Evolutionary conservation across 2,888 invertebrate genomes (phyloP).

Genomic region (Linnaemya vulpina): DNA sequence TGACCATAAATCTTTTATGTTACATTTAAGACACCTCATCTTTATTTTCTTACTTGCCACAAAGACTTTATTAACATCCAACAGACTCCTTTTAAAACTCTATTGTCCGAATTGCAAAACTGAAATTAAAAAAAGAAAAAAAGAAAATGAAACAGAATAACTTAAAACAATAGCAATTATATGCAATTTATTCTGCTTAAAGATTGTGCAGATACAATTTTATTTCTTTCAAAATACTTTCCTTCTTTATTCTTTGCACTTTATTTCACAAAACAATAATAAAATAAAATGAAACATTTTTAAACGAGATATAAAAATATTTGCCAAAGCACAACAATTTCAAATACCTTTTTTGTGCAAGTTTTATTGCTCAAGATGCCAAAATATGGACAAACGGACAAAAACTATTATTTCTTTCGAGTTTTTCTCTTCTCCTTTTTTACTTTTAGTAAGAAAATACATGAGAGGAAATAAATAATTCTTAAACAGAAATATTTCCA

Average conservation of each 20-base stretch:
- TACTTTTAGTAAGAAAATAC: neutral
- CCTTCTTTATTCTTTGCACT: constrained; percentile 23
- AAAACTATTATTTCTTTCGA: neutral
- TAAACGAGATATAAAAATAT: constrained; percentile 52
- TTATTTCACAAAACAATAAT: constrained; percentile 41
- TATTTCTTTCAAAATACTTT: constrained; percentile 54
- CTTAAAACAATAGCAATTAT: constrained; percentile 73
- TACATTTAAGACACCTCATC: constrained; percentile 77
- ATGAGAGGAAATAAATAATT: neutral
- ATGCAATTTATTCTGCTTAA: constrained; percentile 74
- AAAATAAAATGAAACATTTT: constrained; percentile 61
- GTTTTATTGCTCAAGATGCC: constrained; percentile 53
- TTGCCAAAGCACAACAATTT: constrained; percentile 56
- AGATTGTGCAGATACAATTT: constrained; percentile 38
- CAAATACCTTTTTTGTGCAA: constrained; percentile 62
- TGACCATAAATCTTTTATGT: constrained; percentile 79
- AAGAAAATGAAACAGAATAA: constrained; percentile 2
- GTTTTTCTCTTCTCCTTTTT: neutral
- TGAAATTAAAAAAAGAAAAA: constrained; percentile 20
- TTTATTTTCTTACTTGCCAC: constrained; percentile 7
- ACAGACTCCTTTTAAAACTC: constrained; percentile 10
- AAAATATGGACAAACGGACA: constrained; percentile 5
- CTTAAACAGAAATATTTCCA: neutral
- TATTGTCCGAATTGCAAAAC: constrained; percentile 36
- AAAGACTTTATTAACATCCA: constrained; percentile 50